Base-by-base conservation (phyloP, 2,888 invertebrate genomes). In the Drosophila tripunctata region DNA sequence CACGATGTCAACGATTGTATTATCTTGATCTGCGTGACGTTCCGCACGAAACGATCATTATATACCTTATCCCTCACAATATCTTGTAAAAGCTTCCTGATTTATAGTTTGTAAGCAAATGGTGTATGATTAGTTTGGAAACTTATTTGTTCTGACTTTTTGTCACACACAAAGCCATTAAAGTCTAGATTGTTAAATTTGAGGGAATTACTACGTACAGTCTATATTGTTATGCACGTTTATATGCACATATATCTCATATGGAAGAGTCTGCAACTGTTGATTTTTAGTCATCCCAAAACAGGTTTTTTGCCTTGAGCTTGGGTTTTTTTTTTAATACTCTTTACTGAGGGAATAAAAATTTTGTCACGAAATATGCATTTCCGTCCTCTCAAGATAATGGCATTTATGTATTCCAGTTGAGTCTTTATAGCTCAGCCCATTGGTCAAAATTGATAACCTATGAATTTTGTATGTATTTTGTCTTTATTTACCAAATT, bases 21-120 rank as follows among this genome's bases (percentile, higher is more conserved):
- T 76, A 74, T 75, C 75, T 47, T 51, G 78, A 75, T 75, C 55
- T 62, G 65, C 78, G 74, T 58, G 73, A 33, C 56, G 41, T 38
- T 51, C 22, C 17, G 24, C 50, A 52, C 58, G 17, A 51, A 48
- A 40, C 35, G 31, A 19, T 27, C 45, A 40, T 48, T 44, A 54
- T 45, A 30, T 22, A 7, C 41, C 19, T n/a, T 7, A n/a, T n/a
- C n/a, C 21, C 24, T 38, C 8, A 24, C 12, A 27, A 30, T 24
- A 10, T 57, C 36, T 64, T 45, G 31, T 48, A 38, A 48, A n/a
- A 8, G 15, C 48, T 31, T 8, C 7, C 27, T 27, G 8, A 27
- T 36, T 4, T 10, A 27, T n/a, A 27, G 10, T 40, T 51, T 40
- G 50, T 51, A 51, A 40, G 3, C 38, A 51, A 40, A 10, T 21